phyloP scores from a whole-genome alignment of 2,113 vertebrate species.

The Lipophrys pholis region DNA sequence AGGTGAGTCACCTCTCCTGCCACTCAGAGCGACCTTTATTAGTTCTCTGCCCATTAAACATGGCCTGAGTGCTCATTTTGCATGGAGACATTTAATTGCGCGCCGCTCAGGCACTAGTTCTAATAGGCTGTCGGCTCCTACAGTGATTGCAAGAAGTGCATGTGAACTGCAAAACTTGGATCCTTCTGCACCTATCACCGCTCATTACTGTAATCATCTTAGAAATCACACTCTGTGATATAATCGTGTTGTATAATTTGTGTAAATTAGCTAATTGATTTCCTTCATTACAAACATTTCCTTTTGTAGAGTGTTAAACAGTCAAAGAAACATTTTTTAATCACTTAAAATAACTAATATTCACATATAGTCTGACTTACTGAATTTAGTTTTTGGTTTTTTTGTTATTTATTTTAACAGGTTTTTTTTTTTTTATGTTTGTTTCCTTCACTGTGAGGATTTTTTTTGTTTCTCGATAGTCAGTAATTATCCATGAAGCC shows the following conservation, averaged over 20 bases:
- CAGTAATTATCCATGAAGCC: background rate
- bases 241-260: slow-evolving; percentile 34
- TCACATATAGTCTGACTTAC: no score
- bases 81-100: slow-evolving; percentile 78
- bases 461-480: no score
- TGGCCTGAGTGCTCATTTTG: slow-evolving; percentile 79
- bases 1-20: slow-evolving; percentile 67
- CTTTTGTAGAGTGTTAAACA: no score
- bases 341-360: no score
- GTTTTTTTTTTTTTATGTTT: no score
- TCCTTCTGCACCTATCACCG: slow-evolving; percentile 28
- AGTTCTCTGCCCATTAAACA: slow-evolving; percentile 79
- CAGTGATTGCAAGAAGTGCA: slow-evolving; percentile 58
- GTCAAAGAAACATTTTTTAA: no score
- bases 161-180: slow-evolving; percentile 68
- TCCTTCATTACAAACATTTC: background rate
- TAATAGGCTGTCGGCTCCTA: slow-evolving; percentile 72
- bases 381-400: no score
- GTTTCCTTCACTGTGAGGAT: no score
- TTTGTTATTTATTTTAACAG: no score
- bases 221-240: slow-evolving; percentile 40
- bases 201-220: slow-evolving; percentile 66
- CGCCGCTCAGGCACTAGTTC: slow-evolving; percentile 53
- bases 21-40: slow-evolving; percentile 68
- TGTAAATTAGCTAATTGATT: slow-evolving; percentile 41